Base-by-base conservation (phyloP, 2,797 vertebrate species). In the Acipenser transmontanus region DNA sequence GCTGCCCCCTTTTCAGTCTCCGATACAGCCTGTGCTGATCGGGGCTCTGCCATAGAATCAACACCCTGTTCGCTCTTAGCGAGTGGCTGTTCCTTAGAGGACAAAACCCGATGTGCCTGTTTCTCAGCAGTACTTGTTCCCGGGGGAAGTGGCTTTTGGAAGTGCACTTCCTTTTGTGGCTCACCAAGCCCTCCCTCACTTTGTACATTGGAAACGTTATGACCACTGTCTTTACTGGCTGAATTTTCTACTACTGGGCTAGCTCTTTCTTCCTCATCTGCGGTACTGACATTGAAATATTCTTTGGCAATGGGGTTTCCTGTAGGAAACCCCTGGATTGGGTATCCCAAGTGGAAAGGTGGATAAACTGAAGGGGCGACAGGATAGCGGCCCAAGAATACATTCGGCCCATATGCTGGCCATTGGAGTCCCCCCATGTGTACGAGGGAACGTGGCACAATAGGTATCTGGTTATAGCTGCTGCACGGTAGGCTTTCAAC, bases 311-410 rank as follows among this genome's bases (percentile, higher is more conserved):
- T 75, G 4, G 87, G 82, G 69, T 84, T 89, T 47, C 90, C 89
- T 64, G 88, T 73, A 34, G 60, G 60, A n/a, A 88, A 91, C 8
- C 87, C 80, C 73, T 89, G 89, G 70, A 91, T 81, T 5, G 88
- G 88, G 72, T 87, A 91, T 9, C 88, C 85, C 86, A 89, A 90
- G 87, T 86, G 90, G 12, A 84, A 80, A 1, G 78, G 87, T 67
- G 88, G 80, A 20, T 87, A 71, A 69, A 88, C 87, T 11, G 80
- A 75, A 66, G 86, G 83, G 4, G 85, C 85, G 67, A 81, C 65
- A 7, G 88, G 81, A 76, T 87, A 81, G 20, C 84, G 76, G 67
- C 89, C 87, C 50, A 91, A 70, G 13, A 86, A 91, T 7, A 81
- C 75, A 66, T 76, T 84, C 50, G 85, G 89, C 68, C 88, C 88